Evolutionary conservation across 30 jellyfish, hydroid and myxozoan genomes (phyloP).

Genomic region (Hydractinia symbiolongicarpus): DNA sequence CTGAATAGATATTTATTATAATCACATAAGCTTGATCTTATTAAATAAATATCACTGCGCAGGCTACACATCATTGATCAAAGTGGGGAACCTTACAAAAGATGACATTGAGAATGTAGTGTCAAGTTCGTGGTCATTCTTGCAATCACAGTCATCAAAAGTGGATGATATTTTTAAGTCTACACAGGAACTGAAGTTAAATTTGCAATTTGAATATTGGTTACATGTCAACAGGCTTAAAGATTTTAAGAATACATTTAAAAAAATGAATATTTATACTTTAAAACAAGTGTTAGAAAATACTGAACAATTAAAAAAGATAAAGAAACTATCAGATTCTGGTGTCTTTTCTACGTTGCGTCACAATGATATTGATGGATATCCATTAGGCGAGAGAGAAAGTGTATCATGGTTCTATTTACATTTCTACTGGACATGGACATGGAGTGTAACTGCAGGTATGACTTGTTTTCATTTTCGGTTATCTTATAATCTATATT

Average conservation of each 20-base stretch:
- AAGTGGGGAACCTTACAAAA: neutral
- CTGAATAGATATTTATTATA: too few relatives aligned
- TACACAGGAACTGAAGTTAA: neutral
- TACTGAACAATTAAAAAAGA: constrained; percentile 1
- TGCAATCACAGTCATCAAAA: neutral
- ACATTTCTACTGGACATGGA: neutral
- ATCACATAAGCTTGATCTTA: too few relatives aligned
- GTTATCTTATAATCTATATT: too few relatives aligned
- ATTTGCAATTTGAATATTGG: constrained; percentile 15
- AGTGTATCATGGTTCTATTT: too few relatives aligned
- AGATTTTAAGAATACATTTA: constrained; percentile 6
- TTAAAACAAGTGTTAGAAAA: constrained; percentile 8
- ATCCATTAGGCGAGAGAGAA: neutral
- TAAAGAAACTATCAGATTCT: neutral
- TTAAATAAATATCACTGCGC: neutral
- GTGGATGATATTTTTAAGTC: neutral
- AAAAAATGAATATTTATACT: constrained; percentile 1
- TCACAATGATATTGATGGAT: neutral
- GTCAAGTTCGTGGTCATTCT: neutral
- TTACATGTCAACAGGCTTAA: neutral
- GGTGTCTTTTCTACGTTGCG: too few relatives aligned
- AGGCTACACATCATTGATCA: neutral
- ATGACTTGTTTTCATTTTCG: too few relatives aligned
- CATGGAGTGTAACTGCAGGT: constrained; percentile 7
- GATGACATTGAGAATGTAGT: neutral